Conservation (phyloP, 2,797 vertebrate species). For the Chelidonichthys spinosus region DNA sequence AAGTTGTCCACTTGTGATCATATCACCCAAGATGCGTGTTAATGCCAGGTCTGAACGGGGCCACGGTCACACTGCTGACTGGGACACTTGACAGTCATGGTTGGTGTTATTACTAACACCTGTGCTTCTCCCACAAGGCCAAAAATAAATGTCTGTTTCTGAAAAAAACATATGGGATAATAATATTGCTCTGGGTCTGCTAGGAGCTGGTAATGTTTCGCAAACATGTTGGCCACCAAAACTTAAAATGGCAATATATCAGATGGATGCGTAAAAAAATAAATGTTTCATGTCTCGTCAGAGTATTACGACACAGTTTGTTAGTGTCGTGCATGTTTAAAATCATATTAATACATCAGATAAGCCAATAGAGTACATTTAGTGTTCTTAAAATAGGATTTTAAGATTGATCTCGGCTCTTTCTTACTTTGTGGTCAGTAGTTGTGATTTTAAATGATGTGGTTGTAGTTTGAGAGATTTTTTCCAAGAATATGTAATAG, state of each 20-base stretch:
- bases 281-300: not conserved
- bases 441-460: constrained; percentile 11
- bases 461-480: not conserved
- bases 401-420: constrained; percentile 3
- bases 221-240: not conserved
- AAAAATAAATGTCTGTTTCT: not conserved
- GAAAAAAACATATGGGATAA: not conserved
- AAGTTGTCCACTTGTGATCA: too few relatives aligned
- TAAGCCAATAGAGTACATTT: not conserved
- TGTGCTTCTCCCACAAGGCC: not conserved
- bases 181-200: too few relatives aligned
- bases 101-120: not conserved
- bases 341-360: not conserved
- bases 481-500: not conserved
- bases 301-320: not conserved
- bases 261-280: too few relatives aligned
- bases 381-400: too few relatives aligned
- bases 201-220: not conserved
- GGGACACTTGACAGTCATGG: not conserved
- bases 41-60: too few relatives aligned
- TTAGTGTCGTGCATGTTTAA: not conserved
- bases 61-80: too few relatives aligned
- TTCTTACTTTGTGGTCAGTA: constrained; percentile 1
- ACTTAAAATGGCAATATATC: not conserved
- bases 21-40: too few relatives aligned